A percentile compares a stretch with the other conserved stretches of the same genome.
phyloP scores from a whole-genome alignment of 2,888 invertebrate genomes.

The Trachelus iudaicus region DNA sequence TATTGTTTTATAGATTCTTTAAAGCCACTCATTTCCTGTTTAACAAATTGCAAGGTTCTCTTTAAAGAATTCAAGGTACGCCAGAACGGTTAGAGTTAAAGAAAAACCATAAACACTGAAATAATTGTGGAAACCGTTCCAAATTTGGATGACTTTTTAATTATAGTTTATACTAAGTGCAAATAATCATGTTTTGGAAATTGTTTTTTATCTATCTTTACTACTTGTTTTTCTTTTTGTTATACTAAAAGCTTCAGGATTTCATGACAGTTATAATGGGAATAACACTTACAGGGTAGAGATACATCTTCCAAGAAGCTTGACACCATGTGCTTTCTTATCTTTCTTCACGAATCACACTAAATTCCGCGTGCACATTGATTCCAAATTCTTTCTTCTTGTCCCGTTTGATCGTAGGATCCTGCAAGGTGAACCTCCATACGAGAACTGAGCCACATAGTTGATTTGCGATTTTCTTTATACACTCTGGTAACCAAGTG shows the following conservation, averaged over 20 bases:
- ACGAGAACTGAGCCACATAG: slow-evolving; percentile 64
- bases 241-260: background rate
- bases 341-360: slow-evolving; percentile 10
- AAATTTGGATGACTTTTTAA: background rate
- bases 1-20: background rate
- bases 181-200: background rate
- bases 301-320: background rate
- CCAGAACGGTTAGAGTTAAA: no score
- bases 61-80: background rate
- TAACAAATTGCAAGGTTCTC: background rate
- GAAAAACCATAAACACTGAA: background rate
- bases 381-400: slow-evolving; percentile 1
- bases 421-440: slow-evolving; percentile 54
- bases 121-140: background rate
- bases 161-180: background rate
- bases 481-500: slow-evolving; percentile 65
- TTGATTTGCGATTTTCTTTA: slow-evolving; percentile 66
- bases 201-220: no score
- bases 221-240: no score
- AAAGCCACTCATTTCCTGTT: background rate
- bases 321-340: background rate
- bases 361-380: slow-evolving; percentile 21
- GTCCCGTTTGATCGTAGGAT: slow-evolving; percentile 27
- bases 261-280: background rate
- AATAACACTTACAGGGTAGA: background rate